A percentile compares a stretch with the other conserved stretches of the same genome.
phyloP scores from a whole-genome alignment of 2,113 vertebrate genomes.

The Paedocypris sp. region DNA sequence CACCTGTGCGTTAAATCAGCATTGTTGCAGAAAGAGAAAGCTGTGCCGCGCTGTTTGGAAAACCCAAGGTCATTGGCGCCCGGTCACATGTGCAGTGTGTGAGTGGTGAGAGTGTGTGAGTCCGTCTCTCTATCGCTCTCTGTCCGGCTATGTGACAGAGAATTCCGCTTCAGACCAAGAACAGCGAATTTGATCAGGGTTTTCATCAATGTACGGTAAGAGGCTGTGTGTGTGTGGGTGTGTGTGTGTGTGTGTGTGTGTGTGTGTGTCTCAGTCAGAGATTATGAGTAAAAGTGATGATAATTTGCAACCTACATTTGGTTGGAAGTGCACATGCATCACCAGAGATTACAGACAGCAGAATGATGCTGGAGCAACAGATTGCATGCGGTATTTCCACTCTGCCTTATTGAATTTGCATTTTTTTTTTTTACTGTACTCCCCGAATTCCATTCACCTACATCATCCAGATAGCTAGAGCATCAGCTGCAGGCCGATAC shows the following conservation, averaged over 20 bases:
- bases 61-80: conserved; percentile 38
- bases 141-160: conserved; percentile 13
- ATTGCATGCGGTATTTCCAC: conserved; percentile 9
- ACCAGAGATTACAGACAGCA: conserved; percentile 17
- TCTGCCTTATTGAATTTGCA: neutral
- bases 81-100: conserved; percentile 25
- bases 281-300: too few species aligned
- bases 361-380: conserved; percentile 22
- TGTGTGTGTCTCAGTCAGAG: neutral
- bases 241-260: neutral
- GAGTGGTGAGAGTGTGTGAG: neutral
- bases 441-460: neutral
- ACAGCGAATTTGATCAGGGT: conserved; percentile 19
- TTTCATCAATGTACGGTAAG: conserved; percentile 41
- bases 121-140: neutral
- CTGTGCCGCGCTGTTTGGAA: conserved; percentile 17
- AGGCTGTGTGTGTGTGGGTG: neutral
- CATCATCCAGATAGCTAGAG: neutral
- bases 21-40: conserved; percentile 18
- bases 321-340: conserved; percentile 6
- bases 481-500: too few species aligned
- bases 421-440: neutral
- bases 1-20: conserved; percentile 10
- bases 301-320: neutral
- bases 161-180: conserved; percentile 20